phyloP scores from a whole-genome alignment of 2,888 invertebrate genomes.

The Gortyna flavago region DNA sequence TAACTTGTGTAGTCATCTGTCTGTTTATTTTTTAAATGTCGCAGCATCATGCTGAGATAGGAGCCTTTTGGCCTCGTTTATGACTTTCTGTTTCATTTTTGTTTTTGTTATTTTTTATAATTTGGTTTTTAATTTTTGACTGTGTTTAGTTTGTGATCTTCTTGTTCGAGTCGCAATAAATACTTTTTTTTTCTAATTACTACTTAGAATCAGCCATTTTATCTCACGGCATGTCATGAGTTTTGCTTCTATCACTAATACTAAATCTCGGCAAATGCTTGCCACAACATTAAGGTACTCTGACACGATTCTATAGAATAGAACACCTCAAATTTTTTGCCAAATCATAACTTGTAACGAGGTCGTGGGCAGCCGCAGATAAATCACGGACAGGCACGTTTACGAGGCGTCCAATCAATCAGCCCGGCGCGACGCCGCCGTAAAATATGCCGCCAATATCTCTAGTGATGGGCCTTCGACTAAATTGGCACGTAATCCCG shows the following conservation, averaged over 20 bases:
- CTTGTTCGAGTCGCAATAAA: too few species aligned
- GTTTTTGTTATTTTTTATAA: too few species aligned
- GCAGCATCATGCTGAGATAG: too few species aligned
- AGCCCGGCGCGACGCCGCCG: conserved; percentile 68
- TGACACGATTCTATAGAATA: background rate
- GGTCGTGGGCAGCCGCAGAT: conserved; percentile 60
- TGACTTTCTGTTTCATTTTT: too few species aligned
- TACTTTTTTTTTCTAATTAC: too few species aligned
- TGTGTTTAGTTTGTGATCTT: too few species aligned
- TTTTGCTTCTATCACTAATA: background rate
- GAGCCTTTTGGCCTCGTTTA: too few species aligned
- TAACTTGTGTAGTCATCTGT: background rate
- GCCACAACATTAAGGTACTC: background rate
- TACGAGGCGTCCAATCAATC: conserved; percentile 80
- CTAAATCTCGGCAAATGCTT: too few species aligned
- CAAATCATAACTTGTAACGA: conserved; percentile 53
- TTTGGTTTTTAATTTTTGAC: too few species aligned
- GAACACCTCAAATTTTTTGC: conserved; percentile 22
- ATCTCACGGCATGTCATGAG: background rate
- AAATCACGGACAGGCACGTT: conserved; percentile 73
- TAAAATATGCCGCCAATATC: conserved; percentile 72
- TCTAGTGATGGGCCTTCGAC: conserved; percentile 49
- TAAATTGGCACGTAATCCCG: conserved; percentile 40
- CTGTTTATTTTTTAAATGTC: too few species aligned
- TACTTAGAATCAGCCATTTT: background rate